These are phyloP conservation scores for Yoshiicerus persimilis DNA, from an alignment of 1,140 invertebrate genomes.

Conservation along the genomic window DNA sequence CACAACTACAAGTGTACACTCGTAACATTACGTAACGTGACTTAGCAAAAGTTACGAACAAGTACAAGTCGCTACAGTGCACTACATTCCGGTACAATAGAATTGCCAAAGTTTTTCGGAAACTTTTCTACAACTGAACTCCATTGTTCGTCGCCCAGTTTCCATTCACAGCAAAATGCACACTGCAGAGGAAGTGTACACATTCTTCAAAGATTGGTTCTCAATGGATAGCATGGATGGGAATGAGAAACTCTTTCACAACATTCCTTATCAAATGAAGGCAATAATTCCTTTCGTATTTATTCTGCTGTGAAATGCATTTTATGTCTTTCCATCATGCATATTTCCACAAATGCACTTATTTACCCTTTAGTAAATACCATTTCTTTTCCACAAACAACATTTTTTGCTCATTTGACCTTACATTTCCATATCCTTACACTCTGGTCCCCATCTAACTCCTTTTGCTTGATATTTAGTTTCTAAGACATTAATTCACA, in stretches of 20 bases:
- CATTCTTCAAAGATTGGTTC: constrained; percentile 43
- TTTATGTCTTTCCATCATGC: background rate
- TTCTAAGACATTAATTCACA: too few species aligned
- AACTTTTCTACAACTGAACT: background rate
- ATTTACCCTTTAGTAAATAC: too few species aligned
- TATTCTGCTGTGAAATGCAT: background rate
- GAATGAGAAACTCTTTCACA: constrained; percentile 37
- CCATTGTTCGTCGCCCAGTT: background rate
- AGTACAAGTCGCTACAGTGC: background rate
- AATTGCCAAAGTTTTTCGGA: background rate
- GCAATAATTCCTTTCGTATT: constrained; percentile 24
- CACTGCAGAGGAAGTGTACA: constrained; percentile 41
- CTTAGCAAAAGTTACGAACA: background rate
- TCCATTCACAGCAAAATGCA: constrained; percentile 32
- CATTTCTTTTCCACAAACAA: too few species aligned
- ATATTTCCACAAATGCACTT: too few species aligned
- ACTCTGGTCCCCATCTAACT: too few species aligned
- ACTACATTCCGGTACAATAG: background rate
- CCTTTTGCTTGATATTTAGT: too few species aligned
- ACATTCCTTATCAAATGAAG: constrained; percentile 47
- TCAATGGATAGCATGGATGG: constrained; percentile 34
- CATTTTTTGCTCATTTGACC: too few species aligned
- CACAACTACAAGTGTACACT: background rate
- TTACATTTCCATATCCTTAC: too few species aligned
- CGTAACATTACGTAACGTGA: background rate